A percentile compares a stretch with the other conserved stretches of the same genome.
Conservation (phyloP, 1,140 invertebrate species). For the Notospermus geniculatus region DNA sequence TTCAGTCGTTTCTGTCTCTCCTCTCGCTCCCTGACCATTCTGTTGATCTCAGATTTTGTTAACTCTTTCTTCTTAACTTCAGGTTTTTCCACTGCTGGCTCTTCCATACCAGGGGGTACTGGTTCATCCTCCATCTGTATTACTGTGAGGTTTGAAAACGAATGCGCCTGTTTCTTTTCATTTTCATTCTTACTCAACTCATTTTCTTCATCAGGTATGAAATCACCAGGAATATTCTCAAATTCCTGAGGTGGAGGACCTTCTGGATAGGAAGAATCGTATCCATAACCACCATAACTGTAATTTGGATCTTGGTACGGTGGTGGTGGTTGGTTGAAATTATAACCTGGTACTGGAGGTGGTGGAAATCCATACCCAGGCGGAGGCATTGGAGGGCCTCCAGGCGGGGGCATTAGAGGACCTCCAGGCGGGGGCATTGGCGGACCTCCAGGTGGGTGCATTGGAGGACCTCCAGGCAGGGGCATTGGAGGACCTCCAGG, state of each 20-base stretch:
- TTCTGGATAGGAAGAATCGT: not conserved
- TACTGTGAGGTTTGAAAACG: not conserved
- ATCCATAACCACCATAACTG: slow-evolving; percentile 15
- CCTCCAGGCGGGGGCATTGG: not conserved
- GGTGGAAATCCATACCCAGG: not conserved
- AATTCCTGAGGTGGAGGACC: not conserved
- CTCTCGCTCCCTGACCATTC: slow-evolving; percentile 27
- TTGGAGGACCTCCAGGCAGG: slow-evolving; percentile 15
- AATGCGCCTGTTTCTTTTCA: slow-evolving; percentile 9
- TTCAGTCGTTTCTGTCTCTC: slow-evolving; percentile 27
- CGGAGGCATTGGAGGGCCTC: slow-evolving; percentile 8
- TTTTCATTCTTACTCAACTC: slow-evolving; percentile 6
- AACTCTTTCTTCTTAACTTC: slow-evolving; percentile 5
- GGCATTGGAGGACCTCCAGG: slow-evolving; percentile 9
- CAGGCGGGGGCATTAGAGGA: not conserved
- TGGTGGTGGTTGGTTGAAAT: slow-evolving; percentile 8
- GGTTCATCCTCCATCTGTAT: not conserved
- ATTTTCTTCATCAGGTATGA: slow-evolving; percentile 4
- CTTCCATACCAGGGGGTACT: not conserved
- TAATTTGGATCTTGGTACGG: slow-evolving; percentile 17
- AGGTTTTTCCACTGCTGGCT: not conserved
- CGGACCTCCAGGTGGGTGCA: not conserved
- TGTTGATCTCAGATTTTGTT: slow-evolving; percentile 26
- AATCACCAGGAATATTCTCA: not conserved
- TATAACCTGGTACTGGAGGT: slow-evolving; percentile 10